Evolutionary conservation across 2,797 vertebrate species (phyloP).

Genomic region (Smutsia temminckii): DNA sequence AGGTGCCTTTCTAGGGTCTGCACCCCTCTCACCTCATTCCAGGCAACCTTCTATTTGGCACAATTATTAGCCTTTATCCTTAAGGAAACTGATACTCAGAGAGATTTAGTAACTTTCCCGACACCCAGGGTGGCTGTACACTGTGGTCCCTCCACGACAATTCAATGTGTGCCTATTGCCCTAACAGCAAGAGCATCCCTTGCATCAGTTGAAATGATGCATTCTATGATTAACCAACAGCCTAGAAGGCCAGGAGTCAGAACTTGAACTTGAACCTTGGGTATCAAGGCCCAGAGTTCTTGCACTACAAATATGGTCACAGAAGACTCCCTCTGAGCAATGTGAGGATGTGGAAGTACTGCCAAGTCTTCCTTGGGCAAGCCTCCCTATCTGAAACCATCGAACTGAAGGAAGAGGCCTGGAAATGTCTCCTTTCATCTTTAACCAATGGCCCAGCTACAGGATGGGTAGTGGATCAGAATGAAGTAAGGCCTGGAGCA

Average conservation of each 20-base stretch:
- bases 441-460: neutral
- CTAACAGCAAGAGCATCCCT: rapidly evolving
- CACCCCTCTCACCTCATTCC: rapidly evolving
- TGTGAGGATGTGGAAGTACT: neutral
- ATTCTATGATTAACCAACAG: neutral
- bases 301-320: rapidly evolving
- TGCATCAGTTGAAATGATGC: neutral
- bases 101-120: neutral
- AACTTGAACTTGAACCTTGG: neutral
- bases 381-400: neutral
- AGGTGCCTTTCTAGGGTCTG: neutral
- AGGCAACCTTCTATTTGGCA: neutral
- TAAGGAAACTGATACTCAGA: neutral
- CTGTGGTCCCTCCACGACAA: rapidly evolving
- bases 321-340: rapidly evolving
- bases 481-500: neutral
- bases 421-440: neutral
- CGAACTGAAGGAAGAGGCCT: neutral
- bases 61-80: no score
- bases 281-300: neutral
- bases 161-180: rapidly evolving
- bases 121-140: rapidly evolving
- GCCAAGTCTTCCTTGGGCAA: neutral
- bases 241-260: neutral
- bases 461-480: neutral